These are phyloP conservation scores for Sminthopsis crassicaudata DNA, from an alignment of 2,113 vertebrate genomes.

Conservation along the genomic window DNA sequence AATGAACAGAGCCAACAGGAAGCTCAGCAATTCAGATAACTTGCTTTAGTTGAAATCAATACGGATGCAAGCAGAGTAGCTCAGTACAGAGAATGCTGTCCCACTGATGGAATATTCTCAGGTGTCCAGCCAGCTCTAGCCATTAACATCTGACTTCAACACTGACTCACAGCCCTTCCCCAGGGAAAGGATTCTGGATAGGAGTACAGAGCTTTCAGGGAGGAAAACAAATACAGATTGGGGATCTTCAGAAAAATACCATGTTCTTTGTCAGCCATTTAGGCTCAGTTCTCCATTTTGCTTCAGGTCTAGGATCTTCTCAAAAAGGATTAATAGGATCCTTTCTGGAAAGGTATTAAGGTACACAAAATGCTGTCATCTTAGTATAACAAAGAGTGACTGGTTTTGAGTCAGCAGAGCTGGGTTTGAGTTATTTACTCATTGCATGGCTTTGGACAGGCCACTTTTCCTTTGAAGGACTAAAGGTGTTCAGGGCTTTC, in stretches of 20 bases:
- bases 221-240: conserved; percentile 6
- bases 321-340: not conserved
- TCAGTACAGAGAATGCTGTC: conserved; percentile 40
- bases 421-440: not conserved
- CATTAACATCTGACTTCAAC: conserved; percentile 49
- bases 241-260: not conserved
- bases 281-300: conserved; percentile 24
- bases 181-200: conserved; percentile 31
- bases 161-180: conserved; percentile 8
- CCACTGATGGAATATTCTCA: conserved; percentile 68
- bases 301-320: not conserved
- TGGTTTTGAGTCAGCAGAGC: not conserved
- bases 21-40: conserved; percentile 64
- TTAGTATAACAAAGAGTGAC: not conserved
- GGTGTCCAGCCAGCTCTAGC: conserved; percentile 40
- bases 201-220: conserved; percentile 47
- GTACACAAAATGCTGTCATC: not conserved
- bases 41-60: conserved; percentile 77
- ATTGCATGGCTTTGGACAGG: not conserved
- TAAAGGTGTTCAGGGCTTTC: not conserved
- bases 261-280: conserved; percentile 17
- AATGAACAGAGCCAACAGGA: conserved; percentile 57
- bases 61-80: conserved; percentile 59
- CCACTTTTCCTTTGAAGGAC: not conserved
- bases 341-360: not conserved